Conservation (phyloP, 2,797 vertebrate species). For the Huso huso region DNA sequence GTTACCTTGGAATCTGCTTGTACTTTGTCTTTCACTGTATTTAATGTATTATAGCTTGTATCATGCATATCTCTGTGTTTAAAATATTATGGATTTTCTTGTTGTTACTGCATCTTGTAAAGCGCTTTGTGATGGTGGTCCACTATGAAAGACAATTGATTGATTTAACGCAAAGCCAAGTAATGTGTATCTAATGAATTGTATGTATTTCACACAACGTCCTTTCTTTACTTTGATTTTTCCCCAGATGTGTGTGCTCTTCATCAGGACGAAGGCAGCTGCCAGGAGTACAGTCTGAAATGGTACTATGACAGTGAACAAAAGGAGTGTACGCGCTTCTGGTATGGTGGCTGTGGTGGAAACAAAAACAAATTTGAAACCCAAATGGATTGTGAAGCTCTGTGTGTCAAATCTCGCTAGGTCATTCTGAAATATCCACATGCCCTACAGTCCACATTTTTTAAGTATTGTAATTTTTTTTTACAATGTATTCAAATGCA, state of each 20-base stretch:
- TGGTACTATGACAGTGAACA: conserved; percentile 61
- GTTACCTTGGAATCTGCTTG: too few species aligned
- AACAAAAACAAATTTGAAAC: conserved; percentile 47
- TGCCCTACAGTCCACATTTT: background rate
- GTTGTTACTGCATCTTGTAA: too few species aligned
- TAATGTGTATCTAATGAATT: too few species aligned
- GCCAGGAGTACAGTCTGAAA: conserved; percentile 54
- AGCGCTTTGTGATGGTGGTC: too few species aligned
- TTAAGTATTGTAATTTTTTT: too few species aligned
- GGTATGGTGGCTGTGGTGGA: conserved; percentile 47
- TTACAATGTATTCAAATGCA: too few species aligned
- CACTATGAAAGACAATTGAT: too few species aligned
- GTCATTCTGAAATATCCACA: background rate
- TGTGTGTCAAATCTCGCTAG: conserved; percentile 20
- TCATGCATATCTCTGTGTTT: too few species aligned
- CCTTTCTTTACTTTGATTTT: background rate
- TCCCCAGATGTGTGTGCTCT: conserved; percentile 53
- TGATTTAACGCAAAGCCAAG: too few species aligned
- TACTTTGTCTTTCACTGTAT: too few species aligned
- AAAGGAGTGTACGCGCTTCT: conserved; percentile 57
- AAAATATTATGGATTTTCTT: too few species aligned
- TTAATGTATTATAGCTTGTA: too few species aligned
- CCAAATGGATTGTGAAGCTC: conserved; percentile 35
- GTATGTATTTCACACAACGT: background rate
- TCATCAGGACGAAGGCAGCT: conserved; percentile 50